Evolutionary conservation across 2,888 invertebrate genomes (phyloP), one percentile per base, ranked within the genome.

Genomic region (Drosophila diplacantha): DNA sequence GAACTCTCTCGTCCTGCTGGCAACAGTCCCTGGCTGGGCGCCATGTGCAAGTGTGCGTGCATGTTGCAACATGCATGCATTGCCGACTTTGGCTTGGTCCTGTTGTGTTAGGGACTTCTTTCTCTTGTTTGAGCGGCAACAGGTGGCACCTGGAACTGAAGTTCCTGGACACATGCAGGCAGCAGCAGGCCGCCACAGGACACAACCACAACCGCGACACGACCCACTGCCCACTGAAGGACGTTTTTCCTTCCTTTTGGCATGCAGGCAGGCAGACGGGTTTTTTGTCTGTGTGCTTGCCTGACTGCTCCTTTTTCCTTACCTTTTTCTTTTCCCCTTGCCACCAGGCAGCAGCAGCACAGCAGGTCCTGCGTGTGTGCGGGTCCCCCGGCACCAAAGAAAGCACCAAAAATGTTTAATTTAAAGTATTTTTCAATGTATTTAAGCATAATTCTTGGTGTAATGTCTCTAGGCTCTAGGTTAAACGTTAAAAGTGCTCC

Each of bases 211-310:
- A 12, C 32, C 37, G 22, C 26, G 32, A 20, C 35, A 35, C 61
- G 43, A 46, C 50, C 64, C 55, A 55, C 37, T 47, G 16, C 47
- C 41, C 55, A 46, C 49, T 79, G 78, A 79, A 83, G 78, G 78
- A 76, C 78, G 82, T 83, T 68, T 75, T 74, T 73, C 68, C 66
- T 73, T 83, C 69, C 58, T 79, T 83, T 78, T 78, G 74, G 58
- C 46, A 47, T 61, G 71, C 38, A 80, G 74, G 65, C 26, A 18
- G 74, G 67, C 38, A 37, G 39, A 1, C 20, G 8, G 7, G n/a
- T 68, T 80, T 79, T 75, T 80, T 24, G 24, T 24, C 3, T 51
- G 31, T 51, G 34, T 37, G 34, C n/a, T 6, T 11, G 37, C 22
- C 39, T n/a, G 22, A n/a, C 34, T 32, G 34, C 37, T 54, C 24